Evolutionary conservation across 1,140 invertebrate species (phyloP), one percentile per base, ranked within the genome.

Genomic region (Trachelipus rathkii): DNA sequence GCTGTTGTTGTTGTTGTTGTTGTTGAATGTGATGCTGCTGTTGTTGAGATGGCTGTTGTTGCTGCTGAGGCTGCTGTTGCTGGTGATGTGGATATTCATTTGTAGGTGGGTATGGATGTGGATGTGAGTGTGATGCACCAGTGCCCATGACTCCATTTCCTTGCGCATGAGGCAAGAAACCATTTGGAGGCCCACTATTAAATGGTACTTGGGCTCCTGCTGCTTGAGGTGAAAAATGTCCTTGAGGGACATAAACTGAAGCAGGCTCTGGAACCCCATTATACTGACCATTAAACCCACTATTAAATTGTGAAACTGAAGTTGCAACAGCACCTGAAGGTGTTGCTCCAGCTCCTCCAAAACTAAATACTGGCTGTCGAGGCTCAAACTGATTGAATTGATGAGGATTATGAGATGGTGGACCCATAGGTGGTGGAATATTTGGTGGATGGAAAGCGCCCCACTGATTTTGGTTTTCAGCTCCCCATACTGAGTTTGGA

Each of bases 131-230:
- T 46, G 82, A 82, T 77, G 83, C 83, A 79, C 77, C 77, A 84
- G 86, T 76, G 78, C 83, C 87, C 84, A 78, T 87, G 86, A 72
- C 87, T 87, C 11, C 88, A 81, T 87, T 88, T 83, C 89, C 89
- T 73, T 88, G 86, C 84, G 87, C 88, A 71, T 86, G 87, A 21
- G 87, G 87, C 11, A 87, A 87, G 24, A 87, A 87, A 75, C 70
- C 81, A 78, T 85, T 85, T 82, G 85, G 85, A 53, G 77, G 80
- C 70, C 77, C 78, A 67, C 77, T 78, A 44, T 73, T 45, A 76
- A 79, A 78, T 53, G 73, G 50, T 71, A 75, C 77, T 77, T 78
- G 79, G 73, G 77, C 43, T 67, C 76, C 60, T 77, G 79, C 50
- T 74, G 75, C 70, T 73, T 82, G 74, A 66, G 77, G 74, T 68